phyloP scores from a whole-genome alignment of 1,140 invertebrate species.

The Druon quercuslanigerum region DNA sequence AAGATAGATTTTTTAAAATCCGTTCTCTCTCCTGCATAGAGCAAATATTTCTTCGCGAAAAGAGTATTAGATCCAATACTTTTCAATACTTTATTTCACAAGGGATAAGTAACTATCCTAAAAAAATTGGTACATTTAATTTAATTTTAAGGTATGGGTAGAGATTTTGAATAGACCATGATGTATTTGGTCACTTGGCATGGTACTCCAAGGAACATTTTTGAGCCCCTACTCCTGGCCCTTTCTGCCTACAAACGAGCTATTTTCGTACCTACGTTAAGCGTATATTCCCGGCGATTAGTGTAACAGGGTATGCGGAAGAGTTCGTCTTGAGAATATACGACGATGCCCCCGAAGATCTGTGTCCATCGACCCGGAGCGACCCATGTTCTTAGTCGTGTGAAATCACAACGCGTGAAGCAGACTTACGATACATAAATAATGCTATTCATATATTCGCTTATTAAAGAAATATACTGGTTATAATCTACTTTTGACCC shows the following conservation, averaged over 20 bases:
- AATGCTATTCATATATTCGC: not conserved
- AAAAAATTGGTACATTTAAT: no score
- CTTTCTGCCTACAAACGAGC: slow-evolving; percentile 1
- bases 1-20: no score
- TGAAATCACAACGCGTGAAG: slow-evolving; percentile 1
- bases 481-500: not conserved
- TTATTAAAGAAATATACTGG: not conserved
- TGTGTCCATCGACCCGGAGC: slow-evolving; percentile 17
- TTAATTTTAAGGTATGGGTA: not conserved
- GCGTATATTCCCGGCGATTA: slow-evolving; percentile 21
- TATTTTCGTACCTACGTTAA: slow-evolving; percentile 20
- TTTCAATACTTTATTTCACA: not conserved
- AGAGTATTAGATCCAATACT: no score
- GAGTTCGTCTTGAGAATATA: slow-evolving; percentile 2
- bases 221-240: not conserved
- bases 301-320: slow-evolving; percentile 24
- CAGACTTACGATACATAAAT: not conserved
- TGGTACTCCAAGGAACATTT: not conserved
- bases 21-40: no score
- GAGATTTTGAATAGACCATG: slow-evolving; percentile 4
- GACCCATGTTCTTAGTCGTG: not conserved
- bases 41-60: no score
- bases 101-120: not conserved
- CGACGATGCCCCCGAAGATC: slow-evolving; percentile 22
- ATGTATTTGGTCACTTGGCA: slow-evolving; percentile 14